Conservation (phyloP, 35 echinoderm and acorn worm species). For the Hemicentrotus pulcherrimus region DNA sequence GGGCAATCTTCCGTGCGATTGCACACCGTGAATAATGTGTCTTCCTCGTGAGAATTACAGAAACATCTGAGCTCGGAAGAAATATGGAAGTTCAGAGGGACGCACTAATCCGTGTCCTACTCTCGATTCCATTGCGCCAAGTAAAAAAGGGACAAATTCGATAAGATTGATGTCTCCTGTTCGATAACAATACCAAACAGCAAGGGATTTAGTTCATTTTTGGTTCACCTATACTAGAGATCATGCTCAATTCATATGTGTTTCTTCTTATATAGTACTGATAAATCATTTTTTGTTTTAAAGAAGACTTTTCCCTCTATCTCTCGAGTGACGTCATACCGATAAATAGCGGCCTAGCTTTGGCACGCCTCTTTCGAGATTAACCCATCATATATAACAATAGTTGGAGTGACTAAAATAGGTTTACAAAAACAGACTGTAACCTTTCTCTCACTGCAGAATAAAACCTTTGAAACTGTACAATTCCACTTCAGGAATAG, state of each 20-base stretch:
- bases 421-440: not conserved
- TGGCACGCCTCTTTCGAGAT: not conserved
- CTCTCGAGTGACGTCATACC: not conserved
- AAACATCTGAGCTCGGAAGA: slow-evolving; percentile 7
- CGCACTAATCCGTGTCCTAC: not conserved
- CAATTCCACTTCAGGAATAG: not conserved
- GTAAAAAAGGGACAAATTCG: not conserved
- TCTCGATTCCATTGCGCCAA: not conserved
- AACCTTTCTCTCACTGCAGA: not conserved
- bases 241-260: not conserved
- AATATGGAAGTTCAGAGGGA: slow-evolving; percentile 42
- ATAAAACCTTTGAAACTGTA: not conserved
- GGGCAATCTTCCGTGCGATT: not conserved
- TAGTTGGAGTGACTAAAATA: not conserved
- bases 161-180: not conserved
- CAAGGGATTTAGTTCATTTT: not conserved
- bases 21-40: slow-evolving; percentile 9
- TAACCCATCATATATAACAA: not conserved
- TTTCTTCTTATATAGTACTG: not conserved
- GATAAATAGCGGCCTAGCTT: too few species aligned
- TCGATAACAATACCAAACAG: not conserved
- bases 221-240: not conserved
- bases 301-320: not conserved
- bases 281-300: not conserved
- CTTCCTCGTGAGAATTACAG: not conserved